phyloP scores from a whole-genome alignment of 2,888 invertebrate genomes.

The Hetaerina titia region DNA sequence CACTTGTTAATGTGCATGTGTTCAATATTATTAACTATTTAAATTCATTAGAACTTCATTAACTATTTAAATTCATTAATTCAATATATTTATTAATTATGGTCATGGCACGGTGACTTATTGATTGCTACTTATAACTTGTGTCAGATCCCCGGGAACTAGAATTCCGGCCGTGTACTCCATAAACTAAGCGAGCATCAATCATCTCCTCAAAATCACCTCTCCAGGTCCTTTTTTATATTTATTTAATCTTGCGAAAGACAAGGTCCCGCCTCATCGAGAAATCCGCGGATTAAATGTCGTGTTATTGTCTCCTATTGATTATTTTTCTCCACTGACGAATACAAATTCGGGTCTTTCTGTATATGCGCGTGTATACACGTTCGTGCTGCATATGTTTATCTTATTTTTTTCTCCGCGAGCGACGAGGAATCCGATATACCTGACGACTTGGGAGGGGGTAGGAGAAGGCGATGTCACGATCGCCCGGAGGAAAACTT shows the following conservation, averaged over 20 bases:
- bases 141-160: too few species aligned
- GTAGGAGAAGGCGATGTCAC: background rate
- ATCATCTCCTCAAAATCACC: too few species aligned
- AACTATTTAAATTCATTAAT: too few species aligned
- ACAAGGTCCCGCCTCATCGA: background rate
- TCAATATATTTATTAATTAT: too few species aligned
- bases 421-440: background rate
- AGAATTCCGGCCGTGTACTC: too few species aligned
- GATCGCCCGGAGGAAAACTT: background rate
- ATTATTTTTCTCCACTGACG: background rate
- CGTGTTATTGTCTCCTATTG: background rate
- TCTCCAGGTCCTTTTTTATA: background rate
- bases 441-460: background rate
- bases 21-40: too few species aligned
- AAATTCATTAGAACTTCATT: too few species aligned
- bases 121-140: too few species aligned
- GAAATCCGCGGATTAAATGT: background rate
- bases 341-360: background rate
- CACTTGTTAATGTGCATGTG: too few species aligned
- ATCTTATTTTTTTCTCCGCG: background rate
- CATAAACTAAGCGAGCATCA: too few species aligned
- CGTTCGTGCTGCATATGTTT: too few species aligned
- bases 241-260: background rate
- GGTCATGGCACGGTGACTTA: too few species aligned
- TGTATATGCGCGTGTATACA: background rate